These are phyloP conservation scores for Dioctria rufipes DNA, from an alignment of 2,888 invertebrate genomes.

Conservation along the genomic window DNA sequence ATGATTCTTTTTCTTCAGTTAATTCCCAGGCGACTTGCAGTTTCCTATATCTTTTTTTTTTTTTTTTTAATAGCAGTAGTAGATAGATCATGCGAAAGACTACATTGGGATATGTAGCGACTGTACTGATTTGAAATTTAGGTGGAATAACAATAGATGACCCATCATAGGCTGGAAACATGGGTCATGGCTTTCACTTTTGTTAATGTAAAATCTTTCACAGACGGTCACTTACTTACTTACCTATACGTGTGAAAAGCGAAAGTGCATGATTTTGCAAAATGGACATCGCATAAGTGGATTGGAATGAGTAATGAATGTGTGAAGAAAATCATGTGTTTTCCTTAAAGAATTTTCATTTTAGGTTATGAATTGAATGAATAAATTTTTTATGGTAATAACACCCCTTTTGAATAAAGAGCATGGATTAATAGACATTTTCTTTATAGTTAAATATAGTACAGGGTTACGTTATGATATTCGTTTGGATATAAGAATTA, in stretches of 20 bases:
- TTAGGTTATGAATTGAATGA: too few species aligned
- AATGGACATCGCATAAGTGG: not conserved
- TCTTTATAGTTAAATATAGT: too few species aligned
- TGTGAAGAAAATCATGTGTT: not conserved
- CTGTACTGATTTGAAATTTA: constrained; percentile 16
- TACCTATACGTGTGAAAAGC: not conserved
- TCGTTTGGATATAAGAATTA: too few species aligned
- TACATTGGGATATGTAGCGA: not conserved
- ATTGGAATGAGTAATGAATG: constrained; percentile 4
- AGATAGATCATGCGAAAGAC: not conserved
- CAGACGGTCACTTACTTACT: too few species aligned
- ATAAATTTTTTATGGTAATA: too few species aligned
- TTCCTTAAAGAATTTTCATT: too few species aligned
- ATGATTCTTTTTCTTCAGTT: not conserved
- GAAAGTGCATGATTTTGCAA: constrained; percentile 41
- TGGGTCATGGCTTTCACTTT: constrained; percentile 33
- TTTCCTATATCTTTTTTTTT: constrained; percentile 8
- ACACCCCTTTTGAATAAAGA: too few species aligned
- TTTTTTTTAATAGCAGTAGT: too few species aligned
- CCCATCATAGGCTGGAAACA: constrained; percentile 7
- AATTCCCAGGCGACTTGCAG: constrained; percentile 57
- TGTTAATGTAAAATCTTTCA: not conserved
- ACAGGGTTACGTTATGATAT: too few species aligned
- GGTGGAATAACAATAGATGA: constrained; percentile 8
- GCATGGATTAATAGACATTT: too few species aligned